Conservation (phyloP, 2,113 vertebrate species). For the Gasterosteus aculeatus region DNA sequence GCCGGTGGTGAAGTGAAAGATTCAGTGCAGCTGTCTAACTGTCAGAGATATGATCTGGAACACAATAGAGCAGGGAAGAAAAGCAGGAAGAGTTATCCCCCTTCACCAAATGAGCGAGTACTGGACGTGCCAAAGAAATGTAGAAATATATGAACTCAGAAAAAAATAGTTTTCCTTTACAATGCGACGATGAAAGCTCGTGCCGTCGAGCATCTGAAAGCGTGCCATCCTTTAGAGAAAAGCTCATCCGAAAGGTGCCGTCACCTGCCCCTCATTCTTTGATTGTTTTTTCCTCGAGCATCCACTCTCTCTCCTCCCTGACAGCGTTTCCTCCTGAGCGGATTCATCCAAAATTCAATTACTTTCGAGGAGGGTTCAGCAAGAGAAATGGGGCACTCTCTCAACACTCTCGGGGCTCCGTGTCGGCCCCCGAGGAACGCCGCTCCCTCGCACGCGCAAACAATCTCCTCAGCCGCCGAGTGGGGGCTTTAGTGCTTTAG, state of each 20-base stretch:
- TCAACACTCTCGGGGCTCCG: constrained; percentile 33
- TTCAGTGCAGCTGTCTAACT: constrained; percentile 56
- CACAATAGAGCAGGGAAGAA: constrained; percentile 48
- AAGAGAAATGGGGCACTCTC: constrained; percentile 63
- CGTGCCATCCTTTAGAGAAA: constrained; percentile 49
- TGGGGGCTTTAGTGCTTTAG: constrained; percentile 26
- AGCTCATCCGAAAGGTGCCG: constrained; percentile 56
- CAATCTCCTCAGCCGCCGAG: constrained; percentile 36
- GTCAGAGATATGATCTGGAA: constrained; percentile 60
- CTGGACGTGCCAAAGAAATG: constrained; percentile 21
- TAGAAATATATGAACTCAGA: constrained; percentile 17
- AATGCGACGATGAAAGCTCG: constrained; percentile 34
- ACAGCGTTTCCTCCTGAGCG: constrained; percentile 51
- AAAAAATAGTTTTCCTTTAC: constrained; percentile 24
- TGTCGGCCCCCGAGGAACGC: constrained; percentile 51
- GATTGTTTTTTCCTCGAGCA: constrained; percentile 64
- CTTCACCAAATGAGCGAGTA: constrained; percentile 44
- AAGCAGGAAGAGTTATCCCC: constrained; percentile 39
- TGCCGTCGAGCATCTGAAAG: constrained; percentile 51
- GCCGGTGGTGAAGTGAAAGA: constrained; percentile 39
- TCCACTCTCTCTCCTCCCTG: constrained; percentile 35
- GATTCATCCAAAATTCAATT: constrained; percentile 77
- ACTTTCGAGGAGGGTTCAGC: constrained; percentile 61
- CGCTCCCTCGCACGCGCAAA: constrained; percentile 42
- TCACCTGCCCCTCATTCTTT: constrained; percentile 65